These are phyloP conservation scores for Cephus spinipes DNA, from an alignment of 2,888 invertebrate genomes.

Conservation along the genomic window DNA sequence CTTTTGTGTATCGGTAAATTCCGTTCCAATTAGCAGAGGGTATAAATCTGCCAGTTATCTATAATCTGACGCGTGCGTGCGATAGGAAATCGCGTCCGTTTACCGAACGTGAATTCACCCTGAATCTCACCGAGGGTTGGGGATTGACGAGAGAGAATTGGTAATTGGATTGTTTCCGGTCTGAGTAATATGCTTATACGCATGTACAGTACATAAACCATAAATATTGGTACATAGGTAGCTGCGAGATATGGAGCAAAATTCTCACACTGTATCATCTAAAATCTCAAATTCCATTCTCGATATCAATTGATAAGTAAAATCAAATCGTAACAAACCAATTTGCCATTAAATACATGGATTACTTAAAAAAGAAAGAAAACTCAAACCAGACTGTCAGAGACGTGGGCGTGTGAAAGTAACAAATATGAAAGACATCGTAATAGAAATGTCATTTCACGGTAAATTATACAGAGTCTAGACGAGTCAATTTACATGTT, in stretches of 20 bases:
- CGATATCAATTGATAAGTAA: not conserved
- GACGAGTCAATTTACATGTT: not conserved
- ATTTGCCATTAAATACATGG: not conserved
- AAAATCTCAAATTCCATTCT: not conserved
- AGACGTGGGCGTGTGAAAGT: not conserved
- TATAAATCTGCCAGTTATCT: slow-evolving; percentile 16
- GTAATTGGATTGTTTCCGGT: slow-evolving; percentile 25
- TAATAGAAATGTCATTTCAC: not conserved
- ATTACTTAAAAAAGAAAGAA: not conserved
- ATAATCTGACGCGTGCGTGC: slow-evolving; percentile 10
- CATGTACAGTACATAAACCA: not conserved
- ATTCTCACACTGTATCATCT: not conserved
- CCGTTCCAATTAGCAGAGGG: slow-evolving; percentile 17
- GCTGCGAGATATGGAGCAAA: not conserved
- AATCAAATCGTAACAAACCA: not conserved
- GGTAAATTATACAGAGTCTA: not conserved
- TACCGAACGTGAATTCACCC: not conserved
- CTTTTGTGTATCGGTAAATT: slow-evolving; percentile 14
- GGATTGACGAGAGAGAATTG: slow-evolving; percentile 7
- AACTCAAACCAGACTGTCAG: not conserved
- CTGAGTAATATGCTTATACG: slow-evolving; percentile 4
- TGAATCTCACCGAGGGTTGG: not conserved
- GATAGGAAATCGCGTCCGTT: slow-evolving; percentile 7
- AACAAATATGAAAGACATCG: not conserved
- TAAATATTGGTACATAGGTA: not conserved